Conservation (phyloP, 2,888 invertebrate species). For the Operophtera brumata region DNA sequence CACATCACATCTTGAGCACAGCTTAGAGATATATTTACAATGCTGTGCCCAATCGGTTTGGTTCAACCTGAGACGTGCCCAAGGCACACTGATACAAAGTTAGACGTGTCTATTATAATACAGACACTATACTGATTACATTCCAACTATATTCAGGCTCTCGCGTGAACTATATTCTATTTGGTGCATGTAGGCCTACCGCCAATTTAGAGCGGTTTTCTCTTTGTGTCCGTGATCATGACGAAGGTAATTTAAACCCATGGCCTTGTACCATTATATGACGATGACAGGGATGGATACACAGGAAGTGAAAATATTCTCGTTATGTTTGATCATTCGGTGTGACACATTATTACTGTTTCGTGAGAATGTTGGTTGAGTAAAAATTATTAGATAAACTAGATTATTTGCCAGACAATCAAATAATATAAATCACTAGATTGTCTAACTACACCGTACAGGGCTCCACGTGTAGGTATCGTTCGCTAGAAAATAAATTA, state of each 20-base stretch:
- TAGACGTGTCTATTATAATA: too few relatives aligned
- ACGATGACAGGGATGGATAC: constrained; percentile 53
- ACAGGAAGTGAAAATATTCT: constrained; percentile 57
- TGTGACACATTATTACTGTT: constrained; percentile 26
- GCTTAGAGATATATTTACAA: too few relatives aligned
- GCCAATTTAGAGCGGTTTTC: constrained; percentile 1
- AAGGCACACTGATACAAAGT: too few relatives aligned
- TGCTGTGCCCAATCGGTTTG: too few relatives aligned
- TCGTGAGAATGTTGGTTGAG: constrained; percentile 42
- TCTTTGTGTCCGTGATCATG: constrained; percentile 31
- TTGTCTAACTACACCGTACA: neutral
- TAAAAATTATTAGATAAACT: neutral
- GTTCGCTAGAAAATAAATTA: too few relatives aligned
- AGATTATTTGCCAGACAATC: too few relatives aligned
- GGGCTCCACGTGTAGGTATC: neutral
- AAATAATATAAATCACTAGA: too few relatives aligned
- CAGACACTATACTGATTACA: too few relatives aligned
- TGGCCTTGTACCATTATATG: constrained; percentile 53
- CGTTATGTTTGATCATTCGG: constrained; percentile 31
- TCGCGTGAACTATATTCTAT: neutral
- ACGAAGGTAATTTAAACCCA: constrained; percentile 42
- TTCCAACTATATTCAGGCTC: neutral
- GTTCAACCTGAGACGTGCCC: too few relatives aligned
- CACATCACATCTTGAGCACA: too few relatives aligned
- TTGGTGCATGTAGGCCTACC: neutral